Conservation (phyloP, 2,888 invertebrate species). For the Apodemia zela region DNA sequence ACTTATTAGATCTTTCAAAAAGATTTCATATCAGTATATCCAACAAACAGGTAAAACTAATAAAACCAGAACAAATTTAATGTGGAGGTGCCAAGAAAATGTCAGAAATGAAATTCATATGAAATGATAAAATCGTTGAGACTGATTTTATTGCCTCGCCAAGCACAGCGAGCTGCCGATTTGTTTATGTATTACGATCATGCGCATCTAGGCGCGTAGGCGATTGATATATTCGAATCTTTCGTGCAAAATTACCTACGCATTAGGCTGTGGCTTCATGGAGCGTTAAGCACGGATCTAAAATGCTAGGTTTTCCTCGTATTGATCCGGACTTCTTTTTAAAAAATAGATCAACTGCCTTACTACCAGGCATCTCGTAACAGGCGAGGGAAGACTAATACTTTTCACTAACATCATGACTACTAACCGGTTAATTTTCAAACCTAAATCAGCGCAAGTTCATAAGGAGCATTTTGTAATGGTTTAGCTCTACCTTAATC, state of each 20-base stretch:
- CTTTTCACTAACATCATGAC: too few species aligned
- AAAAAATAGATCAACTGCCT: too few species aligned
- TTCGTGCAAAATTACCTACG: conserved; percentile 31
- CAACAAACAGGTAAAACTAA: conserved; percentile 7
- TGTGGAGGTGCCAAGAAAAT: background rate
- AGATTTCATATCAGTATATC: background rate
- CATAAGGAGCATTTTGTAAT: too few species aligned
- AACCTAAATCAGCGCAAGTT: too few species aligned
- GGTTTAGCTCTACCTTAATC: too few species aligned
- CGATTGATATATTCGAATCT: conserved; percentile 54
- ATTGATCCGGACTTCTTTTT: too few species aligned
- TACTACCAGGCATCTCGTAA: too few species aligned
- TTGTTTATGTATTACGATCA: conserved; percentile 30
- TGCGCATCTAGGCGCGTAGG: conserved; percentile 43
- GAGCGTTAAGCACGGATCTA: conserved; percentile 6
- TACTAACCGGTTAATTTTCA: too few species aligned
- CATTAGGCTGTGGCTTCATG: conserved; percentile 24
- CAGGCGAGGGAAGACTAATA: too few species aligned
- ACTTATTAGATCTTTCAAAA: background rate
- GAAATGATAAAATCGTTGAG: conserved; percentile 14
- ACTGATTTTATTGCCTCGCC: conserved; percentile 26
- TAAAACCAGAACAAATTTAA: conserved; percentile 8
- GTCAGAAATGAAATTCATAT: conserved; percentile 13
- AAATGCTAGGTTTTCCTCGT: background rate
- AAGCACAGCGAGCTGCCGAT: conserved; percentile 25